Percentiles rank a stretch among this genome's conserved stretches.
Conservation (phyloP, 2,113 vertebrate genomes). For the Speoplatyrhinus poulsoni region DNA sequence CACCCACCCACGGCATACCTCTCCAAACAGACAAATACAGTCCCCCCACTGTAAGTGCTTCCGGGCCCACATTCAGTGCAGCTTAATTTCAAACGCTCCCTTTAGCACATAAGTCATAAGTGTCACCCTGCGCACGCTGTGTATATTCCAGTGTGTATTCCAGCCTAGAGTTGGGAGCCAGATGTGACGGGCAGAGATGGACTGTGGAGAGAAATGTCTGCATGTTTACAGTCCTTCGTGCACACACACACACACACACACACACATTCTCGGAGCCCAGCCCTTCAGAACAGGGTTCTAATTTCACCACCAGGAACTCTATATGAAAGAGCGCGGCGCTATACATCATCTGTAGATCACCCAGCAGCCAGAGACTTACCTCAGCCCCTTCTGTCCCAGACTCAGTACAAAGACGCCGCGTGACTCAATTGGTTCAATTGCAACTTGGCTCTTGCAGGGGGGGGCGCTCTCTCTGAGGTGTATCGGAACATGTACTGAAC, state of each 20-base stretch:
- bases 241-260: conserved; percentile 12
- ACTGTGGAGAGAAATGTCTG: conserved; percentile 72
- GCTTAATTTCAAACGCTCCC: conserved; percentile 71
- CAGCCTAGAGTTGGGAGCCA: conserved; percentile 81
- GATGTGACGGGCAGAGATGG: conserved; percentile 82
- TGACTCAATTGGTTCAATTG: conserved; percentile 25
- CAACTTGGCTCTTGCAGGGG: background rate
- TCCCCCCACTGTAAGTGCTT: conserved; percentile 34
- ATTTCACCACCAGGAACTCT: conserved; percentile 73
- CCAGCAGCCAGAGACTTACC: conserved; percentile 49
- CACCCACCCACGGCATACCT: conserved; percentile 2
- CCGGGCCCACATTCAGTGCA: conserved; percentile 61
- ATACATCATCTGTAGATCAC: conserved; percentile 75
- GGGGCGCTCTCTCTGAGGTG: no score
- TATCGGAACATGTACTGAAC: background rate
- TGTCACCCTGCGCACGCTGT: conserved; percentile 62
- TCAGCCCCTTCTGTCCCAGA: conserved; percentile 13
- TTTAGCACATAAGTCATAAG: conserved; percentile 68
- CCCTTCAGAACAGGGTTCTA: conserved; percentile 60
- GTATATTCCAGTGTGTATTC: conserved; percentile 76
- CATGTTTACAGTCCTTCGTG: conserved; percentile 72
- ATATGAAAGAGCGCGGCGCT: conserved; percentile 75
- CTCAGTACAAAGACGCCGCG: conserved; percentile 23
- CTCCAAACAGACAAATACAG: conserved; percentile 2
- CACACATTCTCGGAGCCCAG: conserved; percentile 11